Conservation (phyloP, 1,140 invertebrate genomes). For the Carposina sasakii region DNA sequence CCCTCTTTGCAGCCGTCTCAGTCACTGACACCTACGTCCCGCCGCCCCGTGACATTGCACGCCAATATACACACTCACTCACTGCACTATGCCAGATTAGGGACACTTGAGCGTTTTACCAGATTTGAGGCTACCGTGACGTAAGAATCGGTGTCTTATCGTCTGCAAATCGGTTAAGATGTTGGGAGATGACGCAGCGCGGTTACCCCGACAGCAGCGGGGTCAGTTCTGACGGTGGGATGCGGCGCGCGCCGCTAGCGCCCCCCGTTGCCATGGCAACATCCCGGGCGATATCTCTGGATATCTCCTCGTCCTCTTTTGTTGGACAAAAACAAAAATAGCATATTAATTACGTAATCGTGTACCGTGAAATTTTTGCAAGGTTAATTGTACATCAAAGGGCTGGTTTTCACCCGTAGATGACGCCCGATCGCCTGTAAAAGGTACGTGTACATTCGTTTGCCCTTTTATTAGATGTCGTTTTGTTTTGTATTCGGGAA, state of each 20-base stretch:
- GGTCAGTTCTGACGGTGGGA: slow-evolving; percentile 50
- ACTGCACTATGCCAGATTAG: too few species aligned
- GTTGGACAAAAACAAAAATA: slow-evolving; percentile 68
- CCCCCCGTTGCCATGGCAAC: slow-evolving; percentile 56
- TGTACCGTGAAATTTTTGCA: slow-evolving; percentile 46
- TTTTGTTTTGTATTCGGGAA: too few species aligned
- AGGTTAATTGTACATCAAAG: slow-evolving; percentile 44
- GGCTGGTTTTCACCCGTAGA: slow-evolving; percentile 23
- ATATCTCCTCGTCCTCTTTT: slow-evolving; percentile 50
- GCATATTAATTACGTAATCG: slow-evolving; percentile 67
- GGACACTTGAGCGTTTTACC: too few species aligned
- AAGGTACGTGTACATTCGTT: slow-evolving; percentile 10
- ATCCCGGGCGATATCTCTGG: slow-evolving; percentile 56
- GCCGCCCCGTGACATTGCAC: slow-evolving; percentile 43
- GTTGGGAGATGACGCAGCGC: slow-evolving; percentile 35
- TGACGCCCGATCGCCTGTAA: slow-evolving; percentile 18
- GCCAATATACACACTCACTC: slow-evolving; percentile 36
- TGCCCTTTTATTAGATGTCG: neutral
- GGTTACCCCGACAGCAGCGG: slow-evolving; percentile 44
- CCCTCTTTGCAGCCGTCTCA: slow-evolving; percentile 39
- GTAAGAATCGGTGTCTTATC: slow-evolving; percentile 42
- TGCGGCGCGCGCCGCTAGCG: slow-evolving; percentile 58
- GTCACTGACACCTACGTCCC: slow-evolving; percentile 45
- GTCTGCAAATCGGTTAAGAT: slow-evolving; percentile 45
- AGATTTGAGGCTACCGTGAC: too few species aligned